Evolutionary conservation across 1,140 invertebrate genomes (phyloP).

Genomic region (Riptortus pedestris): DNA sequence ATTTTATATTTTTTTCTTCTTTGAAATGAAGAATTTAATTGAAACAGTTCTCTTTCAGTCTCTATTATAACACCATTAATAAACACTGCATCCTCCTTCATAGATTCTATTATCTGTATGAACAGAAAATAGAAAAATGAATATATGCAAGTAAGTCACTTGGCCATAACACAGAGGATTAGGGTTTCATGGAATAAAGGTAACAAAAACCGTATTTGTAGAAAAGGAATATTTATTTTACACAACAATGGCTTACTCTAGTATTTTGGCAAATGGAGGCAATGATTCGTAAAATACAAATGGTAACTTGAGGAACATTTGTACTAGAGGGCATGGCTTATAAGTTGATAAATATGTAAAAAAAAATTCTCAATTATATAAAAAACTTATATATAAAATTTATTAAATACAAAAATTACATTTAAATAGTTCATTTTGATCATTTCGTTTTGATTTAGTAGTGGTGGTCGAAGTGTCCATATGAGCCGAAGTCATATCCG

Average conservation of each 20-base stretch:
- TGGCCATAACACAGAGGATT: too few species aligned
- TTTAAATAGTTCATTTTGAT: slow-evolving; percentile 4
- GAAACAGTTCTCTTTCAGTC: too few species aligned
- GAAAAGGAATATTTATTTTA: not conserved
- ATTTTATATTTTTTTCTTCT: too few species aligned
- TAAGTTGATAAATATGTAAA: not conserved
- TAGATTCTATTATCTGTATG: too few species aligned
- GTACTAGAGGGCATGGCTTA: slow-evolving; percentile 4
- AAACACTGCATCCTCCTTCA: too few species aligned
- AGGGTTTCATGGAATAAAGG: too few species aligned
- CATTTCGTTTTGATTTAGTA: not conserved
- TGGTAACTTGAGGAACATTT: slow-evolving; percentile 9
- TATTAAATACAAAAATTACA: slow-evolving; percentile 12
- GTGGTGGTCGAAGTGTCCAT: slow-evolving; percentile 3
- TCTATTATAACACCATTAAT: too few species aligned
- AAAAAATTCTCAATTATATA: not conserved
- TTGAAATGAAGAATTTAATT: too few species aligned
- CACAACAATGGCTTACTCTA: not conserved
- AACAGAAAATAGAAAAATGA: too few species aligned
- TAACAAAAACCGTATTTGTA: too few species aligned
- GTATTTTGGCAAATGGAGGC: not conserved
- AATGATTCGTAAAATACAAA: not conserved
- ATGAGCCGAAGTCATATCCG: not conserved
- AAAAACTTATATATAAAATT: slow-evolving; percentile 5
- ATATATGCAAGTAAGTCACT: too few species aligned